Evolutionary conservation across 2,797 vertebrate species (phyloP).

Genomic region (Pseudochirops cupreus): DNA sequence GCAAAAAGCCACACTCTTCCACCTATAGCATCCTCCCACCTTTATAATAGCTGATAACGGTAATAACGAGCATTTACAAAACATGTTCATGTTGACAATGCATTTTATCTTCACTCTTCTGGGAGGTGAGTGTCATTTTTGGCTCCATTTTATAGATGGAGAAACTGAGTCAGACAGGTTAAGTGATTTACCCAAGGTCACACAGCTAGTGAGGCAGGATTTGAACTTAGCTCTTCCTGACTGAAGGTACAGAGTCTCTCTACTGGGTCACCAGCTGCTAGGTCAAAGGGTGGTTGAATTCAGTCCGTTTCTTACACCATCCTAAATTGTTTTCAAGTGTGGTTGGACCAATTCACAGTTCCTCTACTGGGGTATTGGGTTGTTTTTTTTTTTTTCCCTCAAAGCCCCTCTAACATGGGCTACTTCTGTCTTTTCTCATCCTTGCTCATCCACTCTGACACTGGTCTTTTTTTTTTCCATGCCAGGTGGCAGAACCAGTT

Average conservation of each 20-base stretch:
- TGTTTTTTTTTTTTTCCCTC: too few species aligned
- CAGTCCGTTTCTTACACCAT: not conserved
- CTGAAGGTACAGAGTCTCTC: not conserved
- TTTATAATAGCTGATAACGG: not conserved
- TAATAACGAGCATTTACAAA: too few species aligned
- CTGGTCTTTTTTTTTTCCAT: not conserved
- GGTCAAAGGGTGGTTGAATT: not conserved
- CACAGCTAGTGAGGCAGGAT: not conserved
- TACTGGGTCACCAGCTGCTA: not conserved
- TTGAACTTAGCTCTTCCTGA: not conserved
- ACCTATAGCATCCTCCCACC: too few species aligned
- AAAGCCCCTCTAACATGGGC: not conserved
- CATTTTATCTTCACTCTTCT: not conserved
- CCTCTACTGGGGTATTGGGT: not conserved
- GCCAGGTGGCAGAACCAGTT: not conserved
- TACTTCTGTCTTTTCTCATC: not conserved
- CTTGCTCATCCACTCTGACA: not conserved
- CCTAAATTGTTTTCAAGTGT: not conserved
- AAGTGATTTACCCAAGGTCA: not conserved
- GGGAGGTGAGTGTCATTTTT: not conserved
- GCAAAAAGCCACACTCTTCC: too few species aligned
- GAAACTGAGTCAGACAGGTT: not conserved
- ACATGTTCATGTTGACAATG: too few species aligned
- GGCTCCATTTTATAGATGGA: not conserved
- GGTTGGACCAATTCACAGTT: not conserved